Percentiles rank a stretch among this genome's conserved stretches.
These are phyloP conservation scores for Gymnorhina tibicen DNA, from an alignment of 2,113 vertebrate genomes.

Conservation along the genomic window DNA sequence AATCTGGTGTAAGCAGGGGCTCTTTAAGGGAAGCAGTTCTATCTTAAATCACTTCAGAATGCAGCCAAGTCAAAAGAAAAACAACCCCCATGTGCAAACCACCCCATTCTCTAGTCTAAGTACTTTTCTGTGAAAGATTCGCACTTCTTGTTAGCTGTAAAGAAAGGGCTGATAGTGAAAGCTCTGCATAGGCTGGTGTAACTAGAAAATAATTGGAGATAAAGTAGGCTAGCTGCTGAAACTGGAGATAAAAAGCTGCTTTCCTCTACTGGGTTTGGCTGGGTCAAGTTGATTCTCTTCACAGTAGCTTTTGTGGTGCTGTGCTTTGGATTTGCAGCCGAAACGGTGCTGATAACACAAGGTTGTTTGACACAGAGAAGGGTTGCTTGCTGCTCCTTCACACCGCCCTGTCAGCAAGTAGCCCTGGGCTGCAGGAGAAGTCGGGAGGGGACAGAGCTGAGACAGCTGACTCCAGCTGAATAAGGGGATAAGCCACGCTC, in stretches of 20 bases:
- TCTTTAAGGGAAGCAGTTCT: background rate
- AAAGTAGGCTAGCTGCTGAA: background rate
- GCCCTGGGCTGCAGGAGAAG: background rate
- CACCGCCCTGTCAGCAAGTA: fast-evolving
- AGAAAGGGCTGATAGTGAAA: background rate
- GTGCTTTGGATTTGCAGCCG: background rate
- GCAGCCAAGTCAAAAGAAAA: background rate
- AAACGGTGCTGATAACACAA: fast-evolving
- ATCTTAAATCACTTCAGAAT: background rate
- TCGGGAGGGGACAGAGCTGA: background rate
- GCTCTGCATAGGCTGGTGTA: background rate
- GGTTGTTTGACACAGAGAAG: fast-evolving
- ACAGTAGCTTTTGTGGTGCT: background rate
- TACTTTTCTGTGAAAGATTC: background rate
- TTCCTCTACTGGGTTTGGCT: background rate
- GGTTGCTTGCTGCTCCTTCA: background rate
- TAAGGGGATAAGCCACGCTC: fast-evolving
- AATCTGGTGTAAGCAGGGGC: background rate
- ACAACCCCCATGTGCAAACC: background rate
- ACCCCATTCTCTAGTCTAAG: background rate
- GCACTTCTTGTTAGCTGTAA: background rate
- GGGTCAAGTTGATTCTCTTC: background rate
- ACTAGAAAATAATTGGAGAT: background rate
- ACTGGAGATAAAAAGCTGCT: background rate
- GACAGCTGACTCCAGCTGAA: background rate